Evolutionary conservation across 2,888 invertebrate species (phyloP).

Genomic region (Didymodactylos carnosus): DNA sequence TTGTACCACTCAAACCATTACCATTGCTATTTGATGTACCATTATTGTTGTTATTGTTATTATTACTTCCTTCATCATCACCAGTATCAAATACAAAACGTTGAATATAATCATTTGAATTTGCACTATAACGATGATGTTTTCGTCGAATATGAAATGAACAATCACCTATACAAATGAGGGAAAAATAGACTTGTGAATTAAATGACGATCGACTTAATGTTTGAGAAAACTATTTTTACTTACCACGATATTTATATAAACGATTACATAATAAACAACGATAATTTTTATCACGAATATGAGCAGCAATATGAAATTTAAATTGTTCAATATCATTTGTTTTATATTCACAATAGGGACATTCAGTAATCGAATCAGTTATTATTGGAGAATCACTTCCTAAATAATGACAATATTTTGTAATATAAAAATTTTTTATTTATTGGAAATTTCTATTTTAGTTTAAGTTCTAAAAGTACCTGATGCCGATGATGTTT

Average conservation of each 20-base stretch:
- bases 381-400: too few relatives aligned
- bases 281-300: slow-evolving; percentile 10
- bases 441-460: too few relatives aligned
- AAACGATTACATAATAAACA: slow-evolving; percentile 12
- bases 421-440: too few relatives aligned
- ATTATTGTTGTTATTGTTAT: not conserved
- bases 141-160: not conserved
- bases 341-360: slow-evolving; percentile 7
- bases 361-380: slow-evolving; percentile 4
- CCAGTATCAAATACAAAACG: not conserved
- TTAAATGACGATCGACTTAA: too few relatives aligned
- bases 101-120: not conserved
- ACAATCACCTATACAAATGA: not conserved
- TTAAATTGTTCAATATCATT: not conserved
- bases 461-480: too few relatives aligned
- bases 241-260: slow-evolving; percentile 12
- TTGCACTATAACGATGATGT: not conserved
- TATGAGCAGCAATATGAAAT: slow-evolving; percentile 2
- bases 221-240: too few relatives aligned
- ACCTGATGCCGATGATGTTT: too few relatives aligned
- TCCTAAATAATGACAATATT: too few relatives aligned
- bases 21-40: not conserved
- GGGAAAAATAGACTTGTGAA: not conserved
- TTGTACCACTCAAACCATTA: not conserved
- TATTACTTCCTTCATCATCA: too few relatives aligned